Evolutionary conservation across 2,888 invertebrate genomes (phyloP), one percentile per base, ranked within the genome.

Genomic region (Noctua fimbriata): DNA sequence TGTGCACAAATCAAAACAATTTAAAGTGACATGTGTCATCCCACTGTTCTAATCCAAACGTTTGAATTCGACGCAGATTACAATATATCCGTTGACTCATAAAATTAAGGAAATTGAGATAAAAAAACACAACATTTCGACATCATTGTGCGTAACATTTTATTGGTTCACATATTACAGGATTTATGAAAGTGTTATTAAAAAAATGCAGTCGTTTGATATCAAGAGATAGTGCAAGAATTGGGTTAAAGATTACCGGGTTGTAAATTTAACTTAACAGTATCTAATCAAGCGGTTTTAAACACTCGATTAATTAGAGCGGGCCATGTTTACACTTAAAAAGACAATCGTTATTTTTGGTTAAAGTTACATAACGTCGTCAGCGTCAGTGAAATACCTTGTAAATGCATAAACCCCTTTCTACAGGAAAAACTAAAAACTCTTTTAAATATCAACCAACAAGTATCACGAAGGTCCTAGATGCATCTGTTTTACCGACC

Each of bases 251-350:
- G 84, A 90, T 90, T 82, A 87, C 76, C 65, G 41, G 44, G 79
- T 82, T 69, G 71, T 88, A 84, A 89, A 88, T 83, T 89, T 77
- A 75, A 89, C 78, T 82, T 58, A 67, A 71, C 58, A 21, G 75
- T 88, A 90, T 90, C 90, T 90, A 86, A 90, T 90, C 91, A 82
- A 58, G n/a, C 47, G 32, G 63, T 69, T 74, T 77, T 72, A 55
- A 80, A 74, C 82, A 79, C 83, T 87, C 60, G 47, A 82, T 82
- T 90, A 86, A 89, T 88, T 87, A 80, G 82, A 83, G 76, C 79
- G 74, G 47, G 79, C 14, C 67, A 69, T 76, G 76, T 69, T 77
- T 69, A 73, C 63, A 65, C 55, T 66, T 2, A 0, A 72, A 73
- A 79, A 75, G 32, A 63, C 55, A 76, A 58, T 63, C 1, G 55